Evolutionary conservation across 2,113 vertebrate genomes (phyloP).

Genomic region (Alethe castanea): DNA sequence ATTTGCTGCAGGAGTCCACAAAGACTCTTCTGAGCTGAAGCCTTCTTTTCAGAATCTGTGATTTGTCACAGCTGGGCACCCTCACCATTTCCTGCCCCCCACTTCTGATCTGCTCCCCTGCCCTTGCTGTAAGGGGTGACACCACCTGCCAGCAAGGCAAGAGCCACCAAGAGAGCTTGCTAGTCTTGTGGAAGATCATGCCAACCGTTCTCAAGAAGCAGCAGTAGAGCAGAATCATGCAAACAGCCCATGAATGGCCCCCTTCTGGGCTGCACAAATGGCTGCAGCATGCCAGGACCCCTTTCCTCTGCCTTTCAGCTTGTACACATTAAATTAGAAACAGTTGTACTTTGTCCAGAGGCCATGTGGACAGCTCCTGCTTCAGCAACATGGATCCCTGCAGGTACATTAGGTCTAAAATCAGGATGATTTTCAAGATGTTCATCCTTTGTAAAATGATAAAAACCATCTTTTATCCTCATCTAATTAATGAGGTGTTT

Average conservation of each 20-base stretch:
- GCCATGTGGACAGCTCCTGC: background rate
- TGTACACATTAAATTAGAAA: conserved; percentile 32
- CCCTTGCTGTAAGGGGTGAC: background rate
- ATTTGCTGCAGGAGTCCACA: background rate
- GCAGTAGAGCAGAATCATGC: background rate
- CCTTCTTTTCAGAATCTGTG: background rate
- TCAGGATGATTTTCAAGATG: conserved; percentile 59
- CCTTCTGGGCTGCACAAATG: background rate
- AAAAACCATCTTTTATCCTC: background rate
- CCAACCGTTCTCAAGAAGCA: background rate
- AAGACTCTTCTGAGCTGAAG: background rate
- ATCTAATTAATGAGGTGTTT: rapidly evolving
- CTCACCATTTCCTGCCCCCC: background rate
- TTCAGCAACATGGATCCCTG: background rate
- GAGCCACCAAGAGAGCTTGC: background rate
- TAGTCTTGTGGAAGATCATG: background rate
- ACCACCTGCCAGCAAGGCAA: background rate
- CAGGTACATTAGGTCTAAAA: conserved; percentile 41
- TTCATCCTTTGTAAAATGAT: background rate
- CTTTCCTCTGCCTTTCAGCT: conserved; percentile 11
- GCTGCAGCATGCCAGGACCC: background rate
- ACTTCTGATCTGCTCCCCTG: rapidly evolving
- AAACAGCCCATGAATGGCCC: background rate
- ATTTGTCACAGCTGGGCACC: background rate
- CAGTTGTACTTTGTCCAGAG: conserved; percentile 38